Percentiles rank a stretch among this genome's conserved stretches.
Evolutionary conservation across 2,888 invertebrate genomes (phyloP).

Genomic region (Rotaria socialis): DNA sequence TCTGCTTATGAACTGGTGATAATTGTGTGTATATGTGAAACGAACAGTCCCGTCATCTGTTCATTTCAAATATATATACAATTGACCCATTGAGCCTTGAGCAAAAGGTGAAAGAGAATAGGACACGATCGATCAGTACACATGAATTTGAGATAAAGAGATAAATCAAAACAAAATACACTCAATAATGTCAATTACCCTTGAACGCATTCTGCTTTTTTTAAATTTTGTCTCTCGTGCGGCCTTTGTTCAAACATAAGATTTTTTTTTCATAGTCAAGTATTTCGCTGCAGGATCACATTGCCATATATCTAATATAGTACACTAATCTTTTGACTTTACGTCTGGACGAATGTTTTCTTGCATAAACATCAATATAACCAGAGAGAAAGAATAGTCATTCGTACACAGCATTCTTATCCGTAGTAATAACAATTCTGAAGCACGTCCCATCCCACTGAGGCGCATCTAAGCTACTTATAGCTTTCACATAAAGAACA

Average conservation of each 20-base stretch:
- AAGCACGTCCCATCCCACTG: neutral
- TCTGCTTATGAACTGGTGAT: neutral
- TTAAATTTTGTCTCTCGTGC: neutral
- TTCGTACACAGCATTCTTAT: neutral
- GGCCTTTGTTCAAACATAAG: neutral
- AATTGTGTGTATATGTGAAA: conserved; percentile 14
- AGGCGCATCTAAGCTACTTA: conserved; percentile 11
- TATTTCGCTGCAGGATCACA: neutral
- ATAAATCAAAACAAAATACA: neutral
- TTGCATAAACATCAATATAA: neutral
- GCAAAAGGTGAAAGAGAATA: neutral
- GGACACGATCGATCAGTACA: neutral
- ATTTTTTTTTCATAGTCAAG: neutral
- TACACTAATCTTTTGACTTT: neutral
- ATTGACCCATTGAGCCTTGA: neutral
- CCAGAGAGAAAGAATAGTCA: neutral
- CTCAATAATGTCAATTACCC: conserved; percentile 9
- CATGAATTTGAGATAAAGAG: neutral
- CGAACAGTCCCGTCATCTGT: neutral
- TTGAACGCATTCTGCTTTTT: neutral
- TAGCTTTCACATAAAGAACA: neutral
- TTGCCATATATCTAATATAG: neutral
- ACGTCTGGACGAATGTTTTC: neutral
- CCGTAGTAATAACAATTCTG: conserved; percentile 13
- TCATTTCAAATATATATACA: conserved; percentile 5